phyloP scores from a whole-genome alignment of 2,888 invertebrate species.

The Nephrotoma appendiculata region DNA sequence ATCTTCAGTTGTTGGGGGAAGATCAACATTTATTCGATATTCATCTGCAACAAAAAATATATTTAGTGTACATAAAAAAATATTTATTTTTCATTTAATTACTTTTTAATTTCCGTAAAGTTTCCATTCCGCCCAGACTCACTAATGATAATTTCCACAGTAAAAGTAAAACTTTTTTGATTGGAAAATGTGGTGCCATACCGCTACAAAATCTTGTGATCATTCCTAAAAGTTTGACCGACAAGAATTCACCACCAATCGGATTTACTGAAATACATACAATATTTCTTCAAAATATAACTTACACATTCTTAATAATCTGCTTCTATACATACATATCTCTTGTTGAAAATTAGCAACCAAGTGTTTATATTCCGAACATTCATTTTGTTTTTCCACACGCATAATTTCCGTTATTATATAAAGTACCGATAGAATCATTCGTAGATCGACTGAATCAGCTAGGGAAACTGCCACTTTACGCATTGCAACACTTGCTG shows the following conservation, averaged over 20 bases:
- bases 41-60: conserved; percentile 22
- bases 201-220: conserved; percentile 94
- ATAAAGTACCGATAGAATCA: conserved; percentile 85
- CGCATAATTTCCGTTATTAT: conserved; percentile 91
- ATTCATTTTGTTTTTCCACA: conserved; percentile 38
- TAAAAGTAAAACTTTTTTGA: conserved; percentile 91
- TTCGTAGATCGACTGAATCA: conserved; percentile 83
- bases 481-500: conserved; percentile 54
- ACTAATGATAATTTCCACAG: conserved; percentile 92
- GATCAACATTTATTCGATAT: conserved; percentile 50
- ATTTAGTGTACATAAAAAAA: neutral
- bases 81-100: neutral
- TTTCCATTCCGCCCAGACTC: conserved; percentile 80
- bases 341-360: conserved; percentile 43
- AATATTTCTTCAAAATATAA: neutral
- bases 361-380: conserved; percentile 33
- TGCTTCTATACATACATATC: conserved; percentile 28
- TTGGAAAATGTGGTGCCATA: conserved; percentile 91
- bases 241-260: conserved; percentile 67
- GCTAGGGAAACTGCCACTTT: conserved; percentile 70
- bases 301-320: conserved; percentile 5
- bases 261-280: conserved; percentile 18
- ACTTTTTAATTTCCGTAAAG: conserved; percentile 62
- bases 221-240: conserved; percentile 87
- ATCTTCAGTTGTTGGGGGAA: conserved; percentile 76